Base-by-base conservation (phyloP, 2,113 vertebrate genomes). In the Stomatorhinus ivindoensis region DNA sequence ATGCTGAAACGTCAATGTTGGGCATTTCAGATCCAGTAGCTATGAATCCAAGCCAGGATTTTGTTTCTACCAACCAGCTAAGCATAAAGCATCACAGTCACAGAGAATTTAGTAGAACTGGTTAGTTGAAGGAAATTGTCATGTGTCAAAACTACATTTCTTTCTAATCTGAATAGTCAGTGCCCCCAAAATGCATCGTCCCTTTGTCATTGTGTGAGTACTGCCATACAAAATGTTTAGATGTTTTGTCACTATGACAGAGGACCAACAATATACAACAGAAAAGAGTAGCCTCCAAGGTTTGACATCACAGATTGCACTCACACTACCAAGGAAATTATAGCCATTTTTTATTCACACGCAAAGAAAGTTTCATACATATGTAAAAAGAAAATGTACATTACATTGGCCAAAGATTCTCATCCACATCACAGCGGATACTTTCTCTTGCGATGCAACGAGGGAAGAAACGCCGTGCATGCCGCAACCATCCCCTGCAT, bases 241-340 rank as follows among this genome's bases (percentile, higher is more conserved):
- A 85, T 42, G 83, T 85, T 46, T 85, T 85, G 83, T 85, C 42
- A 46, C 39, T 85, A 85, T 85, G 39, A 9, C 39, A 48, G 39
- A 42, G 39, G 24, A 48, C 83, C 46, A 85, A 85, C 39, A 48
- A 48, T 46, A 48, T 85, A 85, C 83, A 85, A 46, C 46, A 73
- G 69, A 73, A 73, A 86, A 50, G 85, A 86, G 85, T 53, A 86
- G 85, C 85, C 85, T 86, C 85, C 69, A 86, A 86, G 85, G 85
- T 86, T 86, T 27, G 85, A 86, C 85, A 86, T n/a, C 85, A 86
- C 85, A 86, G 42, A 86, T 86, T 86, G 85, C 85, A 86, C 85
- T 51, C 85, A 86, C 47, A 86, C 85, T 27, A 48, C 85, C 85
- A 86, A 86, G 85, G 19, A 86, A 86, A 86, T 86, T 86, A 48